phyloP scores from a whole-genome alignment of 2,797 vertebrate genomes.

The Ptychobarbus kaznakovi region DNA sequence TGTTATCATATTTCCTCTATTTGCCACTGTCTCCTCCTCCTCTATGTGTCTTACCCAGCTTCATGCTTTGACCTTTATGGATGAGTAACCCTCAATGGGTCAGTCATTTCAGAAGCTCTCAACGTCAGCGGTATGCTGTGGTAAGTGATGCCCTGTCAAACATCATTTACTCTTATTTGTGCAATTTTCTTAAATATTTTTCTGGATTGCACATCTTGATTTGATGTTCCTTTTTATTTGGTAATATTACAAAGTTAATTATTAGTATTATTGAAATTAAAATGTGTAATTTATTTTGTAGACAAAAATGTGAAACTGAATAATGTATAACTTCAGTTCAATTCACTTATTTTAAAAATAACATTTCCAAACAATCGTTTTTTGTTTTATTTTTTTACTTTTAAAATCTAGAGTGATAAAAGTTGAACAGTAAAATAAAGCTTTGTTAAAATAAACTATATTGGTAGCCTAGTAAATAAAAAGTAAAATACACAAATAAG shows the following conservation, averaged over 20 bases:
- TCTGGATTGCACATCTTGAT: background rate
- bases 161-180: background rate
- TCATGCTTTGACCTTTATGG: background rate
- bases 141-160: background rate
- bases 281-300: background rate
- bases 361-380: background rate
- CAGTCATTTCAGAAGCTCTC: background rate
- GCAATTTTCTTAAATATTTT: background rate
- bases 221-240: background rate
- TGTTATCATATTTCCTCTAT: conserved; percentile 43
- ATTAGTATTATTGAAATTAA: background rate
- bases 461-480: background rate
- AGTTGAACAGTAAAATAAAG: background rate
- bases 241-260: background rate
- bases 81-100: background rate
- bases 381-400: background rate
- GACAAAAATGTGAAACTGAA: background rate
- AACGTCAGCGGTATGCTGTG: background rate
- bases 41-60: background rate
- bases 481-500: background rate
- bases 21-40: conserved; percentile 18
- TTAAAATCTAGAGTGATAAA: background rate
- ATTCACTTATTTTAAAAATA: background rate
- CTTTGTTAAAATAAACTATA: background rate
- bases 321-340: background rate